Conservation (phyloP, 2,113 vertebrate genomes). For the Chaetodon auriga region DNA sequence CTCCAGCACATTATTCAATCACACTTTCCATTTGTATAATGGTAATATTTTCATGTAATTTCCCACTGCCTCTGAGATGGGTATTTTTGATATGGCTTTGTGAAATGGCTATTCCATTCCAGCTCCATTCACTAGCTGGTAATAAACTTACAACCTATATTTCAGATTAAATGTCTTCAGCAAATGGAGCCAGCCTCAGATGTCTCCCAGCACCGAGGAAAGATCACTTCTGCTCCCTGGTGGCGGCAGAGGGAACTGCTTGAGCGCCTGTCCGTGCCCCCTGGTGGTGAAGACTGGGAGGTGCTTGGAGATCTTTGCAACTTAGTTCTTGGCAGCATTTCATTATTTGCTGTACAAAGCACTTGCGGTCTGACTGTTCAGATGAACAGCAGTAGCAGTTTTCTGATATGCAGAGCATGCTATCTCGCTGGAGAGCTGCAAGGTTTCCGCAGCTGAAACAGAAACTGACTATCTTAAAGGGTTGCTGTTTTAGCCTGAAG, state of each 20-base stretch:
- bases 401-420: constrained; percentile 50
- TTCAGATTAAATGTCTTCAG: constrained; percentile 83
- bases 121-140: constrained; percentile 79
- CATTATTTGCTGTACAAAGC: constrained; percentile 34
- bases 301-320: not conserved
- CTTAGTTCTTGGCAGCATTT: constrained; percentile 47
- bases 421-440: constrained; percentile 30
- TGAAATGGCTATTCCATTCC: constrained; percentile 80
- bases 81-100: constrained; percentile 83
- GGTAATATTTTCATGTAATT: constrained; percentile 90
- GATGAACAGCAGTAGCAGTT: constrained; percentile 22
- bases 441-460: constrained; percentile 43
- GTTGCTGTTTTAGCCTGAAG: constrained; percentile 66
- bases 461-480: constrained; percentile 56
- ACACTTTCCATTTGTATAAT: constrained; percentile 89
- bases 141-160: constrained; percentile 85
- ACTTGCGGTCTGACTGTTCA: constrained; percentile 27
- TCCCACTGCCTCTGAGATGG: constrained; percentile 83
- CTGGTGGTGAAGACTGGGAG: constrained; percentile 66
- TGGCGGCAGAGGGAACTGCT: constrained; percentile 54
- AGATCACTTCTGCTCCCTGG: constrained; percentile 81
- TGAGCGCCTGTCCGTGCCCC: constrained; percentile 8
- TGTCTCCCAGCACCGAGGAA: not conserved
- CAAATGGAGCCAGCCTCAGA: constrained; percentile 74
- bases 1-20: constrained; percentile 88